These are phyloP conservation scores for Pleuronectes platessa DNA, from an alignment of 2,113 vertebrate genomes.

Conservation along the genomic window DNA sequence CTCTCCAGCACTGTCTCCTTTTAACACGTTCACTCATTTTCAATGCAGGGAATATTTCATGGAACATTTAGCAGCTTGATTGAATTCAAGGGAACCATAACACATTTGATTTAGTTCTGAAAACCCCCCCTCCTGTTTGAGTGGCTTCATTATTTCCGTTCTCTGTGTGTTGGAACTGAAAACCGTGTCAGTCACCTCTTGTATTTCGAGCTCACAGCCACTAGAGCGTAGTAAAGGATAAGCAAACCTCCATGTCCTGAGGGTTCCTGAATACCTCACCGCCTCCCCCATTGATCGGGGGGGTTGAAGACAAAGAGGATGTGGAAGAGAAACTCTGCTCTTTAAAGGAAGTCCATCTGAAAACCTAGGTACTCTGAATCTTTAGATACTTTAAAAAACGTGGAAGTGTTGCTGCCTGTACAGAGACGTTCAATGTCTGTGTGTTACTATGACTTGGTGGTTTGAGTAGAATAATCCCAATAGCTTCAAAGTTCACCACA, in stretches of 20 bases:
- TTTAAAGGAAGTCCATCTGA: slow-evolving; percentile 59
- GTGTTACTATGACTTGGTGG: background rate
- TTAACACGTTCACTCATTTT: too few relatives aligned
- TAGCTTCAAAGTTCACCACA: background rate
- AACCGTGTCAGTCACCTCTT: background rate
- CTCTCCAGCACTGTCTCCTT: too few relatives aligned
- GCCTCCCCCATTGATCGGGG: slow-evolving; percentile 27
- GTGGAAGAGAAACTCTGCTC: slow-evolving; percentile 57
- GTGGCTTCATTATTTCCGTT: background rate
- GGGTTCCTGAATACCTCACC: background rate
- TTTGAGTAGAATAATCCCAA: background rate
- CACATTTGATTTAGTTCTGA: background rate
- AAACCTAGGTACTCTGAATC: slow-evolving; percentile 13
- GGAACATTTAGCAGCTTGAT: too few relatives aligned
- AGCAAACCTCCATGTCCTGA: background rate
- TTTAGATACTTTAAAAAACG: background rate
- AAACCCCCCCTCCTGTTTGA: background rate
- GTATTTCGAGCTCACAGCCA: slow-evolving; percentile 39
- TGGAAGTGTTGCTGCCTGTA: background rate
- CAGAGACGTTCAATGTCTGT: background rate
- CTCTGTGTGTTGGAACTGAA: background rate
- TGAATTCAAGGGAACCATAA: too few relatives aligned
- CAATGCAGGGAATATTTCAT: too few relatives aligned
- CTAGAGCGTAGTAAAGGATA: slow-evolving; percentile 65
- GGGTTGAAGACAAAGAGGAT: slow-evolving; percentile 67